Percentiles rank a stretch among this genome's conserved stretches.
phyloP scores from a whole-genome alignment of 2,797 vertebrate species.

The Mormyrus proboscirostris region DNA sequence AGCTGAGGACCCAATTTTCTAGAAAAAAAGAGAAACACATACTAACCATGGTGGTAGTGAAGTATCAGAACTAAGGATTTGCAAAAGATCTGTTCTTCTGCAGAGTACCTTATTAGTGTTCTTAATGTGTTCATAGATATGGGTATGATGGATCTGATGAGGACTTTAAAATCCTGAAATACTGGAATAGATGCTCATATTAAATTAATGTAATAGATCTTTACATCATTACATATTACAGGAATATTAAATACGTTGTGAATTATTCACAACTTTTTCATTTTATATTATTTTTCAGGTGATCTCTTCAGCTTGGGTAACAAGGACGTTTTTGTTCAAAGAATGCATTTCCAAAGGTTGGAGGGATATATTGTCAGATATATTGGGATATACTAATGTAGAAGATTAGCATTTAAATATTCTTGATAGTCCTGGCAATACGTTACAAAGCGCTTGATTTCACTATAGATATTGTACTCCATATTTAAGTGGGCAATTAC shows the following conservation, averaged over 20 bases:
- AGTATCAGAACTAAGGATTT: neutral
- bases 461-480: neutral
- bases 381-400: conserved; percentile 6
- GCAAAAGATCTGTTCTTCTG: neutral
- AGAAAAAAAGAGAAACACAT: neutral
- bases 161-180: neutral
- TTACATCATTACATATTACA: neutral
- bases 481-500: neutral
- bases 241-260: neutral
- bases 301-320: conserved; percentile 38
- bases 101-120: neutral
- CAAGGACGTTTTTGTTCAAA: conserved; percentile 32
- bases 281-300: conserved; percentile 30
- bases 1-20: neutral
- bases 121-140: neutral
- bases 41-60: neutral
- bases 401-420: neutral
- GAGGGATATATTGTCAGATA: neutral
- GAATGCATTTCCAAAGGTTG: conserved; percentile 17
- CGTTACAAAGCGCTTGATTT: neutral
- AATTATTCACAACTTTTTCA: neutral
- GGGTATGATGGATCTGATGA: neutral
- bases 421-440: neutral
- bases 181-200: neutral
- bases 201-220: neutral